Conservation (phyloP, 2,113 vertebrate species). For the Nansenia antarctica region DNA sequence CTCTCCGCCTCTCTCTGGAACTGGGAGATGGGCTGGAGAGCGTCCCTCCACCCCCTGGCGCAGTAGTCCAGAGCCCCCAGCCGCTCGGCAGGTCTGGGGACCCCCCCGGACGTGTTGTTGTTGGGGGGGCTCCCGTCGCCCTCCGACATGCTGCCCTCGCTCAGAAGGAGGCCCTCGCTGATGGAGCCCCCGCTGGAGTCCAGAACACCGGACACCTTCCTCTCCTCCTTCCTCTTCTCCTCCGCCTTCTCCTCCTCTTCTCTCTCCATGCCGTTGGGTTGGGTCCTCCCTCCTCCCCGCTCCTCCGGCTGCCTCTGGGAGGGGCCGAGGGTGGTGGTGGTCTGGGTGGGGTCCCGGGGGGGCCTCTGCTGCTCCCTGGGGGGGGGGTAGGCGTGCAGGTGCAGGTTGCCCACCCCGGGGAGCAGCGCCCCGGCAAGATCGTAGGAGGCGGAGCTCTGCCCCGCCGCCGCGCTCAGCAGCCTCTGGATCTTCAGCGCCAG, state of each 20-base stretch:
- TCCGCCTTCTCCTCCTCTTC: constrained; percentile 2
- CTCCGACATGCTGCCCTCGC: constrained; percentile 86
- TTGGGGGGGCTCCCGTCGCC: constrained; percentile 60
- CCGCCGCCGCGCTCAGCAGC: constrained; percentile 72
- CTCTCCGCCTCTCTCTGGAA: constrained; percentile 89
- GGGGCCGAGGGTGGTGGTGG: constrained; percentile 31
- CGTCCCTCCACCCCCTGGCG: constrained; percentile 64
- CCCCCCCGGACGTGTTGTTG: constrained; percentile 15
- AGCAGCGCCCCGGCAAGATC: constrained; percentile 74
- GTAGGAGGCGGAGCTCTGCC: constrained; percentile 77
- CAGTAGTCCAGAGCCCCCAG: constrained; percentile 77
- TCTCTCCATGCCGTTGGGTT: constrained; percentile 23
- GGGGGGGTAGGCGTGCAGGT: too few relatives aligned
- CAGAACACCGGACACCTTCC: constrained; percentile 1
- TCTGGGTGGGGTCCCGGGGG: constrained; percentile 35
- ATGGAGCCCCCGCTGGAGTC: constrained; percentile 86
- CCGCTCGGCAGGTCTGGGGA: constrained; percentile 59
- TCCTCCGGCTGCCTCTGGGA: constrained; percentile 21
- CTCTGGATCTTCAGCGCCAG: constrained; percentile 78
- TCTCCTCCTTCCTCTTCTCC: not conserved
- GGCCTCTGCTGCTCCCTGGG: constrained; percentile 76
- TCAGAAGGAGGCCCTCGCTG: constrained; percentile 89
- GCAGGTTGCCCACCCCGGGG: constrained; percentile 82
- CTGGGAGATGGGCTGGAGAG: constrained; percentile 78
- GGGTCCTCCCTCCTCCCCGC: constrained; percentile 51